Percentiles rank a stretch among this genome's conserved stretches.
These are phyloP conservation scores for Phalacrocorax brasilianus DNA, from an alignment of 2,113 vertebrate species.

Conservation along the genomic window DNA sequence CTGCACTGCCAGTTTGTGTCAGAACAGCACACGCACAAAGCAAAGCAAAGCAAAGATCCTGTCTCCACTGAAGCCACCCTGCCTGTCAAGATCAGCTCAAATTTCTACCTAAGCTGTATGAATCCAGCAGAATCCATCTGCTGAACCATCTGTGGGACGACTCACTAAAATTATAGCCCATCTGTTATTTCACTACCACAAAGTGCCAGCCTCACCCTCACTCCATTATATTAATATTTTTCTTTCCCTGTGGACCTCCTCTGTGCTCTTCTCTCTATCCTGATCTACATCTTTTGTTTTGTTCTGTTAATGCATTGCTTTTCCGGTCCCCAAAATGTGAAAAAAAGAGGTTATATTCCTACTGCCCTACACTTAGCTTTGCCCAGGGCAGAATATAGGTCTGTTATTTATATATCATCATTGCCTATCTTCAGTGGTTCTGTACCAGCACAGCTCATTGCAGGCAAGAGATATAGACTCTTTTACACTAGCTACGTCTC, in stretches of 20 bases:
- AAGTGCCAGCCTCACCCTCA: slow-evolving; percentile 53
- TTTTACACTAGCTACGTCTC: background rate
- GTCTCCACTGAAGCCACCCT: slow-evolving; percentile 19
- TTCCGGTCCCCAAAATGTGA: slow-evolving; percentile 37
- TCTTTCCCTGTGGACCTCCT: slow-evolving; percentile 15
- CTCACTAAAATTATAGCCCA: slow-evolving; percentile 64
- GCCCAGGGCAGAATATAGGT: background rate
- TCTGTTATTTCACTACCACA: slow-evolving; percentile 66
- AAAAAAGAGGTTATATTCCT: slow-evolving; percentile 20
- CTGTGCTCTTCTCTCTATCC: slow-evolving; percentile 37
- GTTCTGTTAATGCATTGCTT: background rate
- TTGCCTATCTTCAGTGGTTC: background rate
- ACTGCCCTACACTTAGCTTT: background rate
- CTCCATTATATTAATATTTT: slow-evolving; percentile 57
- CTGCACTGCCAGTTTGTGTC: background rate
- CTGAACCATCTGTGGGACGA: slow-evolving; percentile 71
- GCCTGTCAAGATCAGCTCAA: slow-evolving; percentile 62
- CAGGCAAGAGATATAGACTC: background rate
- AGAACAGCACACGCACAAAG: background rate
- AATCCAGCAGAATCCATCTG: slow-evolving; percentile 74
- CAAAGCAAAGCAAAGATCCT: slow-evolving; percentile 39
- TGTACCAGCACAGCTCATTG: background rate
- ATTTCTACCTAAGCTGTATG: slow-evolving; percentile 65
- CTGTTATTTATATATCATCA: background rate
- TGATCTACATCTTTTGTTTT: background rate